phyloP scores from a whole-genome alignment of 2,113 vertebrate species.

The Acinonyx jubatus region DNA sequence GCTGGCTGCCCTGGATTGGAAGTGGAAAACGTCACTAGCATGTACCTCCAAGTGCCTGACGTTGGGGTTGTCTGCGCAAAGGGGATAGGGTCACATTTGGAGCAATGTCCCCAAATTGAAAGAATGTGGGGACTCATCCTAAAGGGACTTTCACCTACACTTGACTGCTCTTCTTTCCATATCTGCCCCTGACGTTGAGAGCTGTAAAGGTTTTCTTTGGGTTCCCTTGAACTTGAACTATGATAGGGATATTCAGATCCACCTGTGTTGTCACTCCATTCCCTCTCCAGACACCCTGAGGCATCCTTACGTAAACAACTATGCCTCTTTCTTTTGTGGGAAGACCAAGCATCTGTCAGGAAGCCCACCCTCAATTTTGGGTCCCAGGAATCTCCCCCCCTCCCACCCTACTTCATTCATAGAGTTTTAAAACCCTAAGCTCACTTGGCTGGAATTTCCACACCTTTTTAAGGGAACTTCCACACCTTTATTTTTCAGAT shows the following conservation, averaged over 20 bases:
- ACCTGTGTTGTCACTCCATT: not conserved
- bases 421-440: not conserved
- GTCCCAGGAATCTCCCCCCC: not conserved
- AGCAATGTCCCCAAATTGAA: not conserved
- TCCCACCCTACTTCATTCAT: not conserved
- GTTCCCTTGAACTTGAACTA: not conserved
- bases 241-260: not conserved
- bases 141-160: not conserved
- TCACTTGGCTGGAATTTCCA: not conserved
- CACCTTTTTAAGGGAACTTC: not conserved
- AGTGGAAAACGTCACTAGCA: not conserved
- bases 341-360: not conserved
- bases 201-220: not conserved
- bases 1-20: not conserved
- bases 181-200: not conserved
- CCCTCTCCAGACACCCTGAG: not conserved
- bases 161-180: not conserved
- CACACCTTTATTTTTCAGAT: not conserved
- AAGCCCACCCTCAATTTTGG: not conserved
- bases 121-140: not conserved
- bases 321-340: not conserved
- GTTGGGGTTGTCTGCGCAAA: not conserved
- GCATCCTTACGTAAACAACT: constrained; percentile 1
- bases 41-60: not conserved
- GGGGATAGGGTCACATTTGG: not conserved